phyloP scores from a whole-genome alignment of 2,888 invertebrate genomes.

The Drosophila macrothrix region DNA sequence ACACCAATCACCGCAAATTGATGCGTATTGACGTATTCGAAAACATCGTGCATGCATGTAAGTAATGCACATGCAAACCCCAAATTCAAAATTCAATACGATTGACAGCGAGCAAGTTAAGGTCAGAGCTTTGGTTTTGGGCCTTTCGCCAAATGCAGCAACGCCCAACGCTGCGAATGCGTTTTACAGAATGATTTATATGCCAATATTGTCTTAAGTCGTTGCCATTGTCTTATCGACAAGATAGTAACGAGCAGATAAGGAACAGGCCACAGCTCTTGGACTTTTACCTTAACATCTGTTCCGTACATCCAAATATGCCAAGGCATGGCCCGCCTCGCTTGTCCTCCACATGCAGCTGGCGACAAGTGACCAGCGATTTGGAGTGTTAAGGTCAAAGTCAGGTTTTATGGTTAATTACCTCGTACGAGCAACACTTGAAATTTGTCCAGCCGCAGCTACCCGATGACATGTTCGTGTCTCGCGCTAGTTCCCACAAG shows the following conservation, averaged over 20 bases:
- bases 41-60: constrained; percentile 26
- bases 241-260: constrained; percentile 42
- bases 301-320: constrained; percentile 57
- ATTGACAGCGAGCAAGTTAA: constrained; percentile 49
- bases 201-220: constrained; percentile 53
- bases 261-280: constrained; percentile 20
- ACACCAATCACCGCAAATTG: constrained; percentile 70
- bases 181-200: constrained; percentile 64
- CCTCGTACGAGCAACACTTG: constrained; percentile 36
- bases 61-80: constrained; percentile 28
- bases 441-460: constrained; percentile 27
- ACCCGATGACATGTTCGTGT: constrained; percentile 50
- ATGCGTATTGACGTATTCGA: constrained; percentile 46
- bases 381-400: constrained; percentile 80
- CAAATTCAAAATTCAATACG: constrained; percentile 30
- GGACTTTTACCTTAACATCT: constrained; percentile 46
- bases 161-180: constrained; percentile 3
- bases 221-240: constrained; percentile 55
- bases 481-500: constrained; percentile 58
- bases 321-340: constrained; percentile 49
- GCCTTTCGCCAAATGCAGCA: constrained; percentile 69
- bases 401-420: constrained; percentile 80
- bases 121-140: constrained; percentile 55
- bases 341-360: constrained; percentile 37
- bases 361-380: constrained; percentile 48